Conservation (phyloP, 2,797 vertebrate genomes). For the Furcifer pardalis region DNA sequence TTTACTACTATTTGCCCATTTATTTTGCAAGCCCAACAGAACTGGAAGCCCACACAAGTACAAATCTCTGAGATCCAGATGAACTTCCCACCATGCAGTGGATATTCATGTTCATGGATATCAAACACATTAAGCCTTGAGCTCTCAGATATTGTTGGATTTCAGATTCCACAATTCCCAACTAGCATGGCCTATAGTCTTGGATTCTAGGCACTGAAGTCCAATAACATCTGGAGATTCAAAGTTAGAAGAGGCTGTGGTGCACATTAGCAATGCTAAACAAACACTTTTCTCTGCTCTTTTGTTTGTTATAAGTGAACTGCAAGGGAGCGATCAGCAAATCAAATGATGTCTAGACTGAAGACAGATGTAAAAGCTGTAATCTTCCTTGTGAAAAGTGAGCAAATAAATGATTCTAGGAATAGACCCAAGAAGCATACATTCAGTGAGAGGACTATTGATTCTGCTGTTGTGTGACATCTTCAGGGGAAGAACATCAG, state of each 20-base stretch:
- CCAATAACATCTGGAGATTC: not conserved
- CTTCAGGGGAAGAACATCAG: not conserved
- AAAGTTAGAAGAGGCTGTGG: not conserved
- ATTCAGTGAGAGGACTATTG: not conserved
- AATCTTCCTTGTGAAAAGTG: not conserved
- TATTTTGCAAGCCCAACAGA: not conserved
- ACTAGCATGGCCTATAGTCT: not conserved
- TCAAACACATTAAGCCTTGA: not conserved
- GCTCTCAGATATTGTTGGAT: not conserved
- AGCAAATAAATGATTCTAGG: constrained; percentile 2
- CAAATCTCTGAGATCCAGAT: not conserved
- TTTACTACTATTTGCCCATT: not conserved
- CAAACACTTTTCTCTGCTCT: not conserved
- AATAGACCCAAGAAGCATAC: not conserved
- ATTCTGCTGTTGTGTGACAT: not conserved
- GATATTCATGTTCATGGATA: not conserved
- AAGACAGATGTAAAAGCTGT: not conserved
- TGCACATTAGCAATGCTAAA: not conserved
- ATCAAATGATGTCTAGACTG: not conserved
- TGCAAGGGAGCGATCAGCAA: not conserved
- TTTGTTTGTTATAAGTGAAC: not conserved
- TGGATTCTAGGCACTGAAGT: not conserved
- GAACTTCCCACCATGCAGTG: not conserved
- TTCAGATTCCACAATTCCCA: not conserved
- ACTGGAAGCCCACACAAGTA: not conserved